A percentile compares a stretch with the other conserved stretches of the same genome.
phyloP scores from a whole-genome alignment of 2,888 invertebrate genomes.

The Rhyacophila evoluta region DNA sequence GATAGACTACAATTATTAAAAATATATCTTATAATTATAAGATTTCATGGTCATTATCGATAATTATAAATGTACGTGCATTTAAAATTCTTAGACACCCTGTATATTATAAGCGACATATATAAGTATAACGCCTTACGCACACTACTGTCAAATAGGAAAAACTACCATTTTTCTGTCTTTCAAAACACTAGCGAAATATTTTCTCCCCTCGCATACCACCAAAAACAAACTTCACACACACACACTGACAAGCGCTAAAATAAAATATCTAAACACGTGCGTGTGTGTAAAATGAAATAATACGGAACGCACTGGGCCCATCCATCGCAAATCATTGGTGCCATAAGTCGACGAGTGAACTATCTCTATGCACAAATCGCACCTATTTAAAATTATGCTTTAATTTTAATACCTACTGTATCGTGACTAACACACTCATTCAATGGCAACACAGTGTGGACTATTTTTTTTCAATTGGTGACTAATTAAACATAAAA shows the following conservation, averaged over 20 bases:
- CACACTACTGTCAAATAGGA: slow-evolving; percentile 39
- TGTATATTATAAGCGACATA: slow-evolving; percentile 14
- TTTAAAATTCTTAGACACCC: background rate
- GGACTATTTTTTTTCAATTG: too few species aligned
- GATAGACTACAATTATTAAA: too few species aligned
- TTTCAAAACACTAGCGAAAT: slow-evolving; percentile 41
- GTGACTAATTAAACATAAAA: too few species aligned
- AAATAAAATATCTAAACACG: slow-evolving; percentile 33
- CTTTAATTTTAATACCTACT: too few species aligned
- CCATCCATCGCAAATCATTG: slow-evolving; percentile 27
- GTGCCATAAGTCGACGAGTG: background rate
- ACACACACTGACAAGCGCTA: slow-evolving; percentile 33
- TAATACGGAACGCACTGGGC: slow-evolving; percentile 41
- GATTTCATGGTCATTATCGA: too few species aligned
- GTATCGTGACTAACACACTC: too few species aligned
- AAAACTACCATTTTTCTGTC: slow-evolving; percentile 47
- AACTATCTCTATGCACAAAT: too few species aligned
- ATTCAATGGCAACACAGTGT: too few species aligned
- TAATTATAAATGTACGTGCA: background rate
- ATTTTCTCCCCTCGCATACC: slow-evolving; percentile 39
- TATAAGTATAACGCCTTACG: slow-evolving; percentile 19
- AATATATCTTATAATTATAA: too few species aligned
- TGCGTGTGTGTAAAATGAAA: slow-evolving; percentile 35
- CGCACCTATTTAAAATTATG: too few species aligned
- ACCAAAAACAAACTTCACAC: slow-evolving; percentile 33